Conservation (phyloP, 2,113 vertebrate species). For the Anolis carolinensis region DNA sequence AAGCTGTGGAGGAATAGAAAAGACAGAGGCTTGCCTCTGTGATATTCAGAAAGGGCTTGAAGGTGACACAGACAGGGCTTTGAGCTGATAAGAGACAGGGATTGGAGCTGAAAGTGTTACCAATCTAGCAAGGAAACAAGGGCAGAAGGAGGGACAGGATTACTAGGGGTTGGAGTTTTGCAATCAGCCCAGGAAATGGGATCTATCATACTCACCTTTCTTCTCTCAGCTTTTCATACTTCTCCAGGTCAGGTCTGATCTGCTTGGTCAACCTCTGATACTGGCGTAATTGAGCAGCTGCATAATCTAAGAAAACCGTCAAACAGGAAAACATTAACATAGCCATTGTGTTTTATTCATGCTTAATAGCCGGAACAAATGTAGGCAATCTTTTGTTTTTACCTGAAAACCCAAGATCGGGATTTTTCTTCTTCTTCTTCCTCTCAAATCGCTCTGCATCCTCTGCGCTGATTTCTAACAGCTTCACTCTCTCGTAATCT, state of each 20-base stretch:
- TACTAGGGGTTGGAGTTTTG: no score
- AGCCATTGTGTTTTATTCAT: background rate
- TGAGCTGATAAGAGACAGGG: no score
- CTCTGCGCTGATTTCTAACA: conserved; percentile 92
- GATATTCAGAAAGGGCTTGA: no score
- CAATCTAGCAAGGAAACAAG: no score
- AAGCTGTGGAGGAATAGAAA: no score
- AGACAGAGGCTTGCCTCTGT: no score
- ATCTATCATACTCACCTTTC: conserved; percentile 77
- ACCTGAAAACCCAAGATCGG: conserved; percentile 96
- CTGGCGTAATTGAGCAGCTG: conserved; percentile 94
- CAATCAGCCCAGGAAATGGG: no score
- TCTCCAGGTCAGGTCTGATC: conserved; percentile 92
- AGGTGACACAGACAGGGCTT: no score
- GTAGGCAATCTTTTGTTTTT: rapidly evolving
- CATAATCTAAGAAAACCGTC: conserved; percentile 78
- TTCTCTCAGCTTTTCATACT: conserved; percentile 85
- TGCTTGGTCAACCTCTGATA: conserved; percentile 94
- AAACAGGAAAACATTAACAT: rapidly evolving
- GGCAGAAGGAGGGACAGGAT: no score
- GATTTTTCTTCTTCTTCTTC: conserved; percentile 92
- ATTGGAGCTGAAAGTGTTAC: no score
- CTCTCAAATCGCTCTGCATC: conserved; percentile 94
- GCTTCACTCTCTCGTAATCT: conserved; percentile 89
- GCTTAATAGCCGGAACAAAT: no score